Conservation (phyloP, 2,888 invertebrate species). For the Hemistola chrysoprasaria region DNA sequence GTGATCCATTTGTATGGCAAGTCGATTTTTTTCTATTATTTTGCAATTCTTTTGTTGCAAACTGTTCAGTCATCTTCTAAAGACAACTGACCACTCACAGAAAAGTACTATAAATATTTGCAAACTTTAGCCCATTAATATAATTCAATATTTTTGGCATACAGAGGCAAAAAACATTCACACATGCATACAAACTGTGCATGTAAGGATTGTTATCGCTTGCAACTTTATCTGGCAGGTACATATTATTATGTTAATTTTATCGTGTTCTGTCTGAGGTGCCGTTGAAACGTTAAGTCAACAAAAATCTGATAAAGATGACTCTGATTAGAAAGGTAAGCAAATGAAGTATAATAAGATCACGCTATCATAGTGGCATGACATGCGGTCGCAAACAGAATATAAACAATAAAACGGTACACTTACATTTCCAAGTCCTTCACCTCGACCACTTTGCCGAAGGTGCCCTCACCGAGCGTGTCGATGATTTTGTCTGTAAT, state of each 20-base stretch:
- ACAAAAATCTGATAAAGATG: conserved; percentile 10
- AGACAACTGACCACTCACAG: no score
- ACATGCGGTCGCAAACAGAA: background rate
- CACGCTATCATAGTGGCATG: conserved; percentile 1
- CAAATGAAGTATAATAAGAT: background rate
- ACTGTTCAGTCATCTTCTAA: no score
- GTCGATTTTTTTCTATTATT: no score
- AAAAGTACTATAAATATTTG: no score
- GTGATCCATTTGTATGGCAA: no score
- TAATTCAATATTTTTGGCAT: no score
- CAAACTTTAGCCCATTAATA: no score
- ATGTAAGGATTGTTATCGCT: conserved; percentile 1
- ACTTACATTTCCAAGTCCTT: conserved; percentile 97
- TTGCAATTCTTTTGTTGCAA: no score
- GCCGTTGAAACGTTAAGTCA: conserved; percentile 5
- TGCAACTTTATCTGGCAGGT: background rate
- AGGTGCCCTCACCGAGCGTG: conserved; percentile 99
- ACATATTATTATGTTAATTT: conserved; percentile 13
- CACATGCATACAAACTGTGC: no score
- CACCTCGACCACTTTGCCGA: conserved; percentile 99
- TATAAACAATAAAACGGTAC: conserved; percentile 41
- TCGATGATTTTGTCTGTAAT: conserved; percentile 98
- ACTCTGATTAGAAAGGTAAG: background rate
- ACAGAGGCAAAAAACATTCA: no score
- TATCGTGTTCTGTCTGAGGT: background rate